Evolutionary conservation across 2,797 vertebrate species (phyloP), one percentile per base, ranked within the genome.

Genomic region (Silurus lanzhouensis): DNA sequence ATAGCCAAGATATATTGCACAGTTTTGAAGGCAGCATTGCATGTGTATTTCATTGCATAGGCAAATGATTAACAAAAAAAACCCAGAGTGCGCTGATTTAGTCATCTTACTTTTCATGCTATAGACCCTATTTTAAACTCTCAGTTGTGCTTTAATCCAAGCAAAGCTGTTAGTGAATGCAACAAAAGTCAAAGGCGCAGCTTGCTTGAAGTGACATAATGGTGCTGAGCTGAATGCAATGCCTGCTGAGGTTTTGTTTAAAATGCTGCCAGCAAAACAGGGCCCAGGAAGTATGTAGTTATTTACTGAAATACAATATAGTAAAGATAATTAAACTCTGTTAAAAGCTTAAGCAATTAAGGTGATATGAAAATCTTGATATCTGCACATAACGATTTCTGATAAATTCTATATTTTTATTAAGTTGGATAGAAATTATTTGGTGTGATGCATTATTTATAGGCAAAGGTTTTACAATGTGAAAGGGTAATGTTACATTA

Each of bases 321-420:
- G 63, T 67, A 5, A 68, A 14, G 7, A 31, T 55, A 68, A 68
- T 55, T 66, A 80, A 31, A 27, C 63, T 2, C 66, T 6, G 19
- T 31, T 57, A 68, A 68, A 68, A 67, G 79, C 44, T 81, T 81
- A 81, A 81, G 79, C 63, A 81, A 81, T 20, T 55, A 64, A 81
- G 27, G 1, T 57, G 9, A 68, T 31, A 67, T 46, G 38, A 68
- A 55, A 13, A 20, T 19, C 38, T 81, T 81, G n/a, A 81, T 81
- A 81, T 81, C 64, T 81, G 25, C 79, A 81, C n/a, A 81, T 81
- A 67, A 48, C n/a, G 48, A 67, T 60, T 82, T 85, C n/a, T 68
- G 79, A 75, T 46, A 20, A 81, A 74, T 31, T 31, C 25, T 81
- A 74, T 66, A 82, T 55, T 66, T 85, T 85, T 66, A 63, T 20